A percentile compares a stretch with the other conserved stretches of the same genome.
Evolutionary conservation across 23 tunicate species (phyloP).

Genomic region (Botrylloides violaceus): DNA sequence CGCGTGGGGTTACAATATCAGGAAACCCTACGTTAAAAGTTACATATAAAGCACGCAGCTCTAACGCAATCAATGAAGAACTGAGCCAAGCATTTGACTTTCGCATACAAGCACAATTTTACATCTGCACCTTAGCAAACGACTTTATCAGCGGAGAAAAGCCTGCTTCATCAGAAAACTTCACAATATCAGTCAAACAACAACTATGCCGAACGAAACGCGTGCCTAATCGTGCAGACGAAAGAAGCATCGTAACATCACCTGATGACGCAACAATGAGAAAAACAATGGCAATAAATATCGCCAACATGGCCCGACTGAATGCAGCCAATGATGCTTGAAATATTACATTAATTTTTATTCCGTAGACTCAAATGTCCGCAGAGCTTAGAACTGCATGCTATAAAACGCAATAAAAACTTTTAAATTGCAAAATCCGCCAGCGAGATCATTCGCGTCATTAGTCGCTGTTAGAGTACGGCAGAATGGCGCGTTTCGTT

Average conservation of each 20-base stretch:
- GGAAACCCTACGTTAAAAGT: conserved; percentile 41
- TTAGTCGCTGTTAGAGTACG: not conserved
- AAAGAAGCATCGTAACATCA: conserved; percentile 26
- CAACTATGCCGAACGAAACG: conserved; percentile 29
- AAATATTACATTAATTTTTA: not conserved
- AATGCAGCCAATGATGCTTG: not conserved
- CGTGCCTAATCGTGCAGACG: conserved; percentile 37
- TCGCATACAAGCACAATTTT: conserved; percentile 74
- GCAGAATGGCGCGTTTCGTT: not conserved
- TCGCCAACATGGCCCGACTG: conserved; percentile 46
- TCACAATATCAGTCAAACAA: conserved; percentile 39
- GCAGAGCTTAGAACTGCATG: no score
- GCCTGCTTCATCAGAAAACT: conserved; percentile 12
- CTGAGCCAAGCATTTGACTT: conserved; percentile 49
- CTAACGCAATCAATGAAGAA: conserved; percentile 16
- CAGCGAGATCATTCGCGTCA: not conserved
- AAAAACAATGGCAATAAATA: conserved; percentile 26
- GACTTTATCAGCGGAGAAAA: not conserved
- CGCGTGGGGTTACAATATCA: conserved; percentile 28
- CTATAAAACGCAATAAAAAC: conserved; percentile 1
- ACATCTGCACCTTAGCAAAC: conserved; percentile 27
- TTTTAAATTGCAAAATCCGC: conserved; percentile 1
- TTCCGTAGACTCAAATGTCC: not conserved
- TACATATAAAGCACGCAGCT: conserved; percentile 14
- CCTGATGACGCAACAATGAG: conserved; percentile 36